Evolutionary conservation across 1,140 invertebrate species (phyloP).

Genomic region (Frieseomelitta varia): DNA sequence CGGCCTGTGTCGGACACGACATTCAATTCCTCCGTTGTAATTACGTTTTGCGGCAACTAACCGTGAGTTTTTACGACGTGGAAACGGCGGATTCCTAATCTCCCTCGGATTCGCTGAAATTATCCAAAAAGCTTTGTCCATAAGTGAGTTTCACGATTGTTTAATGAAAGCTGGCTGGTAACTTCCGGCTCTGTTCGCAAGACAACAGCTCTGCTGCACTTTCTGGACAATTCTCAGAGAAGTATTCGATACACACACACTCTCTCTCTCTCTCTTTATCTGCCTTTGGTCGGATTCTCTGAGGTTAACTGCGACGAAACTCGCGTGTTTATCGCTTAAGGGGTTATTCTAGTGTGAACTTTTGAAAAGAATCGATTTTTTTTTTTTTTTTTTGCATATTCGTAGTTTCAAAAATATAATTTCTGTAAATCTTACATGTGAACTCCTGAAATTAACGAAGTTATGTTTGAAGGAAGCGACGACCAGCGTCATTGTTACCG

Average conservation of each 20-base stretch:
- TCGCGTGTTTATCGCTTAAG: neutral
- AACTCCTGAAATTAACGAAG: too few species aligned
- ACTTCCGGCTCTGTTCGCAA: neutral
- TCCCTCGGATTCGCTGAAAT: neutral
- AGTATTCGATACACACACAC: neutral
- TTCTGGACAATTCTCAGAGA: neutral
- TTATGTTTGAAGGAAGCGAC: too few species aligned
- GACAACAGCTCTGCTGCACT: neutral
- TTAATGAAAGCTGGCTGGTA: neutral
- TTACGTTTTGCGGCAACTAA: constrained; percentile 9
- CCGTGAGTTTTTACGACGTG: neutral
- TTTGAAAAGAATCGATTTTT: too few species aligned
- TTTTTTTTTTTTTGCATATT: too few species aligned
- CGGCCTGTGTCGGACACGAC: neutral
- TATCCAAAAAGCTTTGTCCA: neutral
- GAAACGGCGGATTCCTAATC: neutral
- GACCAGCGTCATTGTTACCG: too few species aligned
- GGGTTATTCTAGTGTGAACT: too few species aligned
- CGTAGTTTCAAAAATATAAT: too few species aligned
- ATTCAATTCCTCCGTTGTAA: constrained; percentile 20
- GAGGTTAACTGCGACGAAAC: too few species aligned
- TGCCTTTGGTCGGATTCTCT: neutral
- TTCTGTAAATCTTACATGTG: too few species aligned
- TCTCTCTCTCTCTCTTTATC: too few species aligned
- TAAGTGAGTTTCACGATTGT: neutral